These are phyloP conservation scores for Ariopsis seemanni DNA, from an alignment of 2,113 vertebrate species.

Conservation along the genomic window DNA sequence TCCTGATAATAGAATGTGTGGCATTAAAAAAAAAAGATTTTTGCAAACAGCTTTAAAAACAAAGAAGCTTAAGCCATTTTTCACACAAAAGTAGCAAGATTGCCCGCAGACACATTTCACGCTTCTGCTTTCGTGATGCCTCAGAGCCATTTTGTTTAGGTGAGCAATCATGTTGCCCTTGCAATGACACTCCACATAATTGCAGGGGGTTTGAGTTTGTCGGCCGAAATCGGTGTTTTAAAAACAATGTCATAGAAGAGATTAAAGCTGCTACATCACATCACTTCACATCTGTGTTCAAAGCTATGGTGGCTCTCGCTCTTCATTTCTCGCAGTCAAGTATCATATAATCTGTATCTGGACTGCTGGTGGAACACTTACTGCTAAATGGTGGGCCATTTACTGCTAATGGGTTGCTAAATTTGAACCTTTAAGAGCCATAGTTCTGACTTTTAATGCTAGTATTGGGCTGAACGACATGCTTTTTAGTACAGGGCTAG, in stretches of 20 bases:
- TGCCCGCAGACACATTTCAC: conserved; percentile 9
- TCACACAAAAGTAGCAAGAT: conserved; percentile 28
- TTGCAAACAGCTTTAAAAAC: conserved; percentile 34
- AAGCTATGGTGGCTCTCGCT: conserved; percentile 29
- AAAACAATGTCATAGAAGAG: conserved; percentile 38
- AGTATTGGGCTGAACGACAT: not conserved
- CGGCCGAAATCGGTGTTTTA: conserved; percentile 26
- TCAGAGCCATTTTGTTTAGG: conserved; percentile 30
- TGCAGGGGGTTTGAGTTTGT: conserved; percentile 25
- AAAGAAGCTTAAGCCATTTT: conserved; percentile 12
- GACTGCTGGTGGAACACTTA: not conserved
- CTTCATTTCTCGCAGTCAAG: conserved; percentile 5
- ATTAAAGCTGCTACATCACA: conserved; percentile 37
- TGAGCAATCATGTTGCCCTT: conserved; percentile 40
- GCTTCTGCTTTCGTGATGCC: conserved; percentile 5
- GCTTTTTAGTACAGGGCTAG: not conserved
- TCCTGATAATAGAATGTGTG: conserved; percentile 33
- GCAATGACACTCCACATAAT: conserved; percentile 48
- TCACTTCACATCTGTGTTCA: conserved; percentile 4
- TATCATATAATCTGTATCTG: not conserved
- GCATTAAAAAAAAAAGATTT: conserved; percentile 12
- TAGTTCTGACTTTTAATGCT: not conserved
- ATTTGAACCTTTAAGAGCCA: not conserved
- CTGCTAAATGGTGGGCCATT: not conserved
- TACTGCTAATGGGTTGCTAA: not conserved